Base-by-base conservation (phyloP, 2,888 invertebrate species). In the Boloria selene region DNA sequence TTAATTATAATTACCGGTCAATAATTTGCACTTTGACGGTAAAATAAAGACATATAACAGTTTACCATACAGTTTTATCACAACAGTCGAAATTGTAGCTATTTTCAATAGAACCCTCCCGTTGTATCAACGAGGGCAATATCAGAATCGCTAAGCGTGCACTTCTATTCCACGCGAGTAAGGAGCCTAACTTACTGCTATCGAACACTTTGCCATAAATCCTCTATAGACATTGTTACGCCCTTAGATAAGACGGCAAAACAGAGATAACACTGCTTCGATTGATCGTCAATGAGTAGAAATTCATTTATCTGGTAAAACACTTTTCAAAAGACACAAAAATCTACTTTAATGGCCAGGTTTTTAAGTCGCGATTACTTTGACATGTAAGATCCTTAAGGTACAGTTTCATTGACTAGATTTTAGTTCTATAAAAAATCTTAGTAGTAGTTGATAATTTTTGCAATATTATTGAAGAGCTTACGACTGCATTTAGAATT, bases 271-370 rank as follows among this genome's bases (percentile, higher is more conserved):
- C 86, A 78, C 75, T 77, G 75, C 77, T 79, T 73, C 87, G 87
- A 90, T 89, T 90, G 90, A 90, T 90, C 89, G 87, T 78, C 88
- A 89, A 90, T 88, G 87, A 90, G 83, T 84, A 83, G 86, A 84
- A 88, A 90, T 90, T 90, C 88, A 90, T 90, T 90, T 90, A 89
- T 88, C 81, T 79, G 65, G 80, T 80, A 80, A 80, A 72, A 70
- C 66, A 65, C 47, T 79, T 77, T 42, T 18, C 26, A 1, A 45
- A 13, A 18, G 70, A 73, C 47, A 42, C 53, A 4, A 75, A 76
- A 74, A 70, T 64, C 18, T 59, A 73, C 79, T 68, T 65, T 81
- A 74, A 64, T 1, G 0, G 0, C 4, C 3, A 7, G 0, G 4
- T 0, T 0, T 3, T 45, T 75, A 58, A 58, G 77, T 72, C 61